Evolutionary conservation across 2,113 vertebrate genomes (phyloP).

Genomic region (Pagrus major): DNA sequence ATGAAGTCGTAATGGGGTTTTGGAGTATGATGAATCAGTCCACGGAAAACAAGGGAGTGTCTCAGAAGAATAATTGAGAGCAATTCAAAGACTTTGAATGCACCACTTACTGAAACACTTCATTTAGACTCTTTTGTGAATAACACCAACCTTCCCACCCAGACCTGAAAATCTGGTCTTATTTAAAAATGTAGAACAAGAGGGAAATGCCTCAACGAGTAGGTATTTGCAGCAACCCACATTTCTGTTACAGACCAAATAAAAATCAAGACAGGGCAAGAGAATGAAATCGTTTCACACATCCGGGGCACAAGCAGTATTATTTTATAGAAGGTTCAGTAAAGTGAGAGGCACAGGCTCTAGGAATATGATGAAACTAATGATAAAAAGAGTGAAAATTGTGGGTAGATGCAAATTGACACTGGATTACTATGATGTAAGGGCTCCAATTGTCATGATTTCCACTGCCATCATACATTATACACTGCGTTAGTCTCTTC

Average conservation of each 20-base stretch:
- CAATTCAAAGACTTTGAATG: constrained; percentile 41
- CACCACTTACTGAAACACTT: constrained; percentile 31
- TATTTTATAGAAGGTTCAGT: not conserved
- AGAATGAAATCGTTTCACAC: constrained; percentile 29
- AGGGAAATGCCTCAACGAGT: constrained; percentile 2
- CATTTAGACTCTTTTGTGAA: constrained; percentile 31
- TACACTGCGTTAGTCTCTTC: not conserved
- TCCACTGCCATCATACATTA: not conserved
- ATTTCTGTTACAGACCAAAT: constrained; percentile 17
- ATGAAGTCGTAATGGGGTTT: constrained; percentile 35
- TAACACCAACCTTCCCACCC: constrained; percentile 23
- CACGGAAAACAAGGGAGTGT: constrained; percentile 19
- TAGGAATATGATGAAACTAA: not conserved
- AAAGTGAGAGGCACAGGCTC: not conserved
- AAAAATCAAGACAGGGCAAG: constrained; percentile 24
- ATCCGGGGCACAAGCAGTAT: not conserved
- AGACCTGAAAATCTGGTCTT: constrained; percentile 39
- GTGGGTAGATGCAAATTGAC: not conserved
- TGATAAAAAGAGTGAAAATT: not conserved
- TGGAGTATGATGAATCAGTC: constrained; percentile 42
- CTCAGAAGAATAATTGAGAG: constrained; percentile 41
- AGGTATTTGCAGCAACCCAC: constrained; percentile 21
- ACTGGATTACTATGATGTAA: not conserved
- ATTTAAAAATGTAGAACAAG: constrained; percentile 49
- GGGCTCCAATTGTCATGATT: not conserved